phyloP scores from a whole-genome alignment of 2,888 invertebrate genomes.

The Entomobrya multifasciata region DNA sequence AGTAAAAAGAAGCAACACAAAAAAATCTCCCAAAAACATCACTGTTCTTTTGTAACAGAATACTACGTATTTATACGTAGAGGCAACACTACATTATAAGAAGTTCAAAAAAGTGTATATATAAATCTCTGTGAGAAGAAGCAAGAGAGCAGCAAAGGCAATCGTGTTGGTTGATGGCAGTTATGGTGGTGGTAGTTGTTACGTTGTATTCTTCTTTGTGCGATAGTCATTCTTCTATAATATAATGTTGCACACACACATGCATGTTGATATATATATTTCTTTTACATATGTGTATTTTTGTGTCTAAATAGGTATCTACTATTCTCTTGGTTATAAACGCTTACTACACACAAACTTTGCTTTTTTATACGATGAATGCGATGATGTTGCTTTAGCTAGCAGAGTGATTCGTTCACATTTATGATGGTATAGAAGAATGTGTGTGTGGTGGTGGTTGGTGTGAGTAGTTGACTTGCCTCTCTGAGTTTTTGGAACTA shows the following conservation, averaged over 20 bases:
- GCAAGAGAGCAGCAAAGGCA: slow-evolving; percentile 38
- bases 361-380: slow-evolving; percentile 28
- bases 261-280: slow-evolving; percentile 24
- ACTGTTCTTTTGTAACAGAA: background rate
- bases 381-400: slow-evolving; percentile 2
- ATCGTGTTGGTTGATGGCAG: slow-evolving; percentile 16
- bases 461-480: slow-evolving; percentile 65
- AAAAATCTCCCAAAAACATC: slow-evolving; percentile 27
- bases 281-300: background rate
- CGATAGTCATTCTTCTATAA: background rate
- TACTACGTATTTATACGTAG: background rate
- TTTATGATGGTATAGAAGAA: slow-evolving; percentile 8
- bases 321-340: background rate
- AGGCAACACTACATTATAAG: background rate
- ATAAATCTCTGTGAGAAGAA: slow-evolving; percentile 6
- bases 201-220: slow-evolving; percentile 59
- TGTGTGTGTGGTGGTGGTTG: slow-evolving; percentile 4
- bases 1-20: slow-evolving; percentile 47
- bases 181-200: slow-evolving; percentile 39
- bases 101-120: slow-evolving; percentile 10
- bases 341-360: background rate
- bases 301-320: slow-evolving; percentile 2
- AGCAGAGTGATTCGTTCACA: slow-evolving; percentile 27
- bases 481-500: slow-evolving; percentile 65
- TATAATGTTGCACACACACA: background rate